Percentiles rank a stretch among this genome's conserved stretches.
These are phyloP conservation scores for Semnornis frantzii DNA, from an alignment of 2,113 vertebrate genomes.

Conservation along the genomic window DNA sequence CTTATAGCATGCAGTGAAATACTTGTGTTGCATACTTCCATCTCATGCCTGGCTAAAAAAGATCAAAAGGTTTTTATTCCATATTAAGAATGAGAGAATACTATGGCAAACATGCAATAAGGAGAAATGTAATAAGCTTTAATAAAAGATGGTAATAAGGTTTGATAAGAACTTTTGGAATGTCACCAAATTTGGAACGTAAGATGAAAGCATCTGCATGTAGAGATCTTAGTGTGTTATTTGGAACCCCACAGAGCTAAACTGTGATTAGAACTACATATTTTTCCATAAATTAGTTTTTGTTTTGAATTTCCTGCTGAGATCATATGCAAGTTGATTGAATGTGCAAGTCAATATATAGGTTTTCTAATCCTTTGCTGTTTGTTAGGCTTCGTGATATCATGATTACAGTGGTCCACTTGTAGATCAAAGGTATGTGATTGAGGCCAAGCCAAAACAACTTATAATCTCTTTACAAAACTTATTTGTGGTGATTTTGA, in stretches of 20 bases:
- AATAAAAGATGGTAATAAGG: slow-evolving; percentile 74
- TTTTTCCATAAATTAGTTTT: slow-evolving; percentile 88
- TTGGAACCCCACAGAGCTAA: slow-evolving; percentile 78
- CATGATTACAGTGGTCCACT: slow-evolving; percentile 25
- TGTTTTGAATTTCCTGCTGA: slow-evolving; percentile 81
- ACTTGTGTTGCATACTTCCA: slow-evolving; percentile 45
- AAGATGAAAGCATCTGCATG: slow-evolving; percentile 76
- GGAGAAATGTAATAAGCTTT: slow-evolving; percentile 65
- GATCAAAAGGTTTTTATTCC: slow-evolving; percentile 56
- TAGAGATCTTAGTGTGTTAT: slow-evolving; percentile 78
- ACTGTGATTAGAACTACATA: slow-evolving; percentile 85
- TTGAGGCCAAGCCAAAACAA: slow-evolving; percentile 32
- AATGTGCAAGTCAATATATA: slow-evolving; percentile 71
- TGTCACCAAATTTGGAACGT: slow-evolving; percentile 66
- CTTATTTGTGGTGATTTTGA: background rate
- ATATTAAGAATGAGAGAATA: slow-evolving; percentile 63
- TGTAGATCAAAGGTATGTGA: slow-evolving; percentile 49
- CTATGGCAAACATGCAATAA: slow-evolving; percentile 66
- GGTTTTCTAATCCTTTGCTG: slow-evolving; percentile 70
- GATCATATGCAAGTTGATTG: slow-evolving; percentile 77
- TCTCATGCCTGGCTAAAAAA: slow-evolving; percentile 60
- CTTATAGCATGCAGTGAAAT: slow-evolving; percentile 5
- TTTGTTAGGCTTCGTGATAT: slow-evolving; percentile 55
- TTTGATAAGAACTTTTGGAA: slow-evolving; percentile 75
- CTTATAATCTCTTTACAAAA: background rate